phyloP scores from a whole-genome alignment of 2,888 invertebrate genomes.

The Ophion slaviceki region DNA sequence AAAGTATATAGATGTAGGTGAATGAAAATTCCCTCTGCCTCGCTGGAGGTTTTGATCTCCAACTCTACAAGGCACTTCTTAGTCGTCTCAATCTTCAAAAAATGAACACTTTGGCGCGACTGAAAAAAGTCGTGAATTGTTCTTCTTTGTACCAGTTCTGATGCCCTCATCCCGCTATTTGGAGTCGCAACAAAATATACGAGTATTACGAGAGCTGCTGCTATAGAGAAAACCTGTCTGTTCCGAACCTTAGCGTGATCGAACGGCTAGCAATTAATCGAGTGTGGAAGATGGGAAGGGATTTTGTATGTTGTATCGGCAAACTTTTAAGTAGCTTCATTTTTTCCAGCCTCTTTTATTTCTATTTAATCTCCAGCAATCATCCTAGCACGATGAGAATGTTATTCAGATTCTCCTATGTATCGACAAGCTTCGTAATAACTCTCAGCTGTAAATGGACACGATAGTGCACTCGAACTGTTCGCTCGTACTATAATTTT shows the following conservation, averaged over 20 bases:
- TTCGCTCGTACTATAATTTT: constrained; percentile 49
- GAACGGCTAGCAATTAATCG: constrained; percentile 7
- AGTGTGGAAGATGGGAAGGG: constrained; percentile 15
- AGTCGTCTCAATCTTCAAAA: neutral
- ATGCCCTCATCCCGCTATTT: too few species aligned
- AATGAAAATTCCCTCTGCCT: too few species aligned
- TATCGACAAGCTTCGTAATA: constrained; percentile 15
- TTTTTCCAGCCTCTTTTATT: neutral
- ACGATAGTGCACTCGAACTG: constrained; percentile 42
- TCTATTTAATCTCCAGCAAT: neutral
- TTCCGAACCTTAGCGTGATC: constrained; percentile 26
- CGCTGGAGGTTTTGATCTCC: too few species aligned
- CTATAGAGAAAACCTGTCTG: constrained; percentile 4
- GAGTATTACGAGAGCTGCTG: too few species aligned
- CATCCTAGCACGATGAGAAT: constrained; percentile 37
- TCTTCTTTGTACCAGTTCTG: neutral
- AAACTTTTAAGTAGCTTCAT: constrained; percentile 21
- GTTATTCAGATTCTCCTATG: constrained; percentile 4
- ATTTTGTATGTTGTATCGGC: constrained; percentile 5
- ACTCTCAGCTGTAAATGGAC: neutral
- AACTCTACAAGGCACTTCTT: neutral
- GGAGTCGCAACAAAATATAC: too few species aligned
- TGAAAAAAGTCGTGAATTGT: neutral
- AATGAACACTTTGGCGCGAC: neutral
- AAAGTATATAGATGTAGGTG: too few species aligned